These are phyloP conservation scores for Ictalurus punctatus DNA, from an alignment of 2,113 vertebrate species.

Conservation along the genomic window DNA sequence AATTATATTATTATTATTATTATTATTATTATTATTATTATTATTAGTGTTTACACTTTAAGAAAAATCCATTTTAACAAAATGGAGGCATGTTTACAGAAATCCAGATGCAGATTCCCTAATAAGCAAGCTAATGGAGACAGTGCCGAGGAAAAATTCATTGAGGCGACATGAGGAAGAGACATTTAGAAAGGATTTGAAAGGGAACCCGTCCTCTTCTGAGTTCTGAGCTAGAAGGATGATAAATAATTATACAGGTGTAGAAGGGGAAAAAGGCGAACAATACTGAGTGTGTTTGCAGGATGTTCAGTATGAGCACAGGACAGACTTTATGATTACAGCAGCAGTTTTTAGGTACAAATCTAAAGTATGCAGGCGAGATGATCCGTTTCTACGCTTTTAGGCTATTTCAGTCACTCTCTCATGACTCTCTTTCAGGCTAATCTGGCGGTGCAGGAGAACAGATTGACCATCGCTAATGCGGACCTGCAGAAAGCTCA, in stretches of 20 bases:
- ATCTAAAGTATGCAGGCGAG: not conserved
- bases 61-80: not conserved
- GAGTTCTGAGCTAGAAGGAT: not conserved
- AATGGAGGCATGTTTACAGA: not conserved
- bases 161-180: not conserved
- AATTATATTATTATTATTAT: no score
- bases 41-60: no score
- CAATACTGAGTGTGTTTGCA: not conserved
- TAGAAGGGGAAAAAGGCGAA: not conserved
- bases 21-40: no score
- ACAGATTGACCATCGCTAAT: conserved; percentile 75
- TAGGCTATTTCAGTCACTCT: not conserved
- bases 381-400: not conserved
- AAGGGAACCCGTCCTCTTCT: not conserved
- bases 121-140: not conserved
- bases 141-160: not conserved
- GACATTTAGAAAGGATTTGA: not conserved
- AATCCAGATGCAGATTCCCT: not conserved
- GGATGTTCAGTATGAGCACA: not conserved
- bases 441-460: conserved; percentile 83
- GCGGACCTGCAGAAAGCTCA: conserved; percentile 81
- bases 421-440: conserved; percentile 65
- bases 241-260: not conserved
- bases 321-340: not conserved
- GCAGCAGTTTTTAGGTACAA: not conserved